Base-by-base conservation (phyloP, 2,888 invertebrate species). In the Mycogona germanica region DNA sequence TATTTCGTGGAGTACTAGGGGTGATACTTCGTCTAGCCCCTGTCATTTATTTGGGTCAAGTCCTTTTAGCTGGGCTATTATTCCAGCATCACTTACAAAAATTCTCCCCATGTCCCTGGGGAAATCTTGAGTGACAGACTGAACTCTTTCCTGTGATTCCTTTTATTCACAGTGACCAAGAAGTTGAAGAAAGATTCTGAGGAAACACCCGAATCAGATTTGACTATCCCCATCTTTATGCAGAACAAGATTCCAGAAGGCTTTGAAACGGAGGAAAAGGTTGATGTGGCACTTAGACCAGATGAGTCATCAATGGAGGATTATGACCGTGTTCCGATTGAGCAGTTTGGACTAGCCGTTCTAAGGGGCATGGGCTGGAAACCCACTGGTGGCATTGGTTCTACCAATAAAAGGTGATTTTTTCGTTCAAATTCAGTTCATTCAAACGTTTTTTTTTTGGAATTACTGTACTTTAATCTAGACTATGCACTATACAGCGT, bases 301-400 rank as follows among this genome's bases (percentile, higher is more conserved):
- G 68, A 69, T 47, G 68, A 65, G 76, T 75, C 87, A 1, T 76
- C 77, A 2, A 60, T 77, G 21, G 77, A 78, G 37, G 80, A 83
- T 69, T 85, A 84, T 67, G 80, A 82, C 59, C 70, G 73, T 62
- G 73, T 84, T 56, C 83, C 85, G 0, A 76, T 86, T 21, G 76
- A 75, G 64, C 80, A 85, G 51, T 97, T 84, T 78, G 97, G 97
- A 2, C 65, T 87, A 67, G 97, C 96, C 0, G 84, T 96, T 84
- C 73, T 97, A 1, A 74, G 93, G 57, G 97, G 96, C 7, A 96
- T 95, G 95, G 96, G 75, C 14, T 75, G 73, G 72, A 73, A 71
- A 58, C 69, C 70, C 49, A 72, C 70, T 6, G 73, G 74, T 62
- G 78, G 77, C 28, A 76, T 79, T 55, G 80, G 75, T 64, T 38